phyloP scores from a whole-genome alignment of 2,888 invertebrate species.

The Agapostemon virescens region DNA sequence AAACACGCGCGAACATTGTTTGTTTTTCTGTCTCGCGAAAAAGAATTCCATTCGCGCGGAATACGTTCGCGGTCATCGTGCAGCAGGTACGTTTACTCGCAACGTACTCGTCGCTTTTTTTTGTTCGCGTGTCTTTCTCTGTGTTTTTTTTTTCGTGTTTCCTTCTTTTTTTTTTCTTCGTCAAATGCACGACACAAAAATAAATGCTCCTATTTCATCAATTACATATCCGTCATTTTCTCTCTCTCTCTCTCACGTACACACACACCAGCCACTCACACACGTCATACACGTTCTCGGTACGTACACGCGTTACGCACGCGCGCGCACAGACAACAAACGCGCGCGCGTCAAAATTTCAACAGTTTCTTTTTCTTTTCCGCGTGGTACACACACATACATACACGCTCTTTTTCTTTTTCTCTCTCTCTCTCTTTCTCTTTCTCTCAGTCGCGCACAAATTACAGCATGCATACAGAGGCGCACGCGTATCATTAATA shows the following conservation, averaged over 20 bases:
- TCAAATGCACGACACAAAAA: slow-evolving; percentile 81
- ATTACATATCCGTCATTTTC: slow-evolving; percentile 63
- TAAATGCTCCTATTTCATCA: slow-evolving; percentile 79
- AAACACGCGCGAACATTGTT: not conserved
- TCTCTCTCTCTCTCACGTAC: too few species aligned
- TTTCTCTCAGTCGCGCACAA: not conserved
- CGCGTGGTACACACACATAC: too few species aligned
- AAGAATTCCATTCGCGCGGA: not conserved
- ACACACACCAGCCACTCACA: slow-evolving; percentile 21
- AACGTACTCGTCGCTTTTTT: slow-evolving; percentile 66
- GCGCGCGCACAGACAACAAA: not conserved
- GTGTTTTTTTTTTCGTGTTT: slow-evolving; percentile 49
- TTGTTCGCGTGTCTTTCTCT: slow-evolving; percentile 66
- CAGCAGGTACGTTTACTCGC: slow-evolving; percentile 14
- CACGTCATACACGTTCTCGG: not conserved
- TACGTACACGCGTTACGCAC: not conserved
- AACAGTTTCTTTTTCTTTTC: not conserved
- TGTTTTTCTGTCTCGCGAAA: not conserved
- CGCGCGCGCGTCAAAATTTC: not conserved
- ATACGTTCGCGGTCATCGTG: not conserved
- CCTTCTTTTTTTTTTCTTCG: too few species aligned
- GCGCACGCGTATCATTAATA: slow-evolving; percentile 54
- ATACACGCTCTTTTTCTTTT: too few species aligned
- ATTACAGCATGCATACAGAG: slow-evolving; percentile 1
- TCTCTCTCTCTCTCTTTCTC: too few species aligned